Percentiles rank a stretch among this genome's conserved stretches.
Evolutionary conservation across 2,797 vertebrate species (phyloP).

Genomic region (Manis crassicaudata): DNA sequence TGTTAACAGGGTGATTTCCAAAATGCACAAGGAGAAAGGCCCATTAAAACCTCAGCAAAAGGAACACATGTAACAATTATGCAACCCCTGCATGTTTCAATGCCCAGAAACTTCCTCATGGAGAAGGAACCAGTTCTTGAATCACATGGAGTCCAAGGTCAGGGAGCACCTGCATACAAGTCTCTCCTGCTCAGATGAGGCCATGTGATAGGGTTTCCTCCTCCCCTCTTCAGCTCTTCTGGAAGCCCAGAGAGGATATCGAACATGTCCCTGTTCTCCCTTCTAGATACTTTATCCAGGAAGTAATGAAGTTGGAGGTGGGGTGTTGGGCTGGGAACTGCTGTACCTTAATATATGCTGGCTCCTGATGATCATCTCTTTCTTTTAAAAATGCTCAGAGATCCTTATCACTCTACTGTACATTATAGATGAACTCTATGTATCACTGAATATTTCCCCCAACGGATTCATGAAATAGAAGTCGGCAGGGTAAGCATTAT

Average conservation of each 20-base stretch:
- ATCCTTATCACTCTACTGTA: not conserved
- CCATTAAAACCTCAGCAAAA: conserved; percentile 42
- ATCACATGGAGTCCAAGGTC: not conserved
- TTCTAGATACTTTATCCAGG: conserved; percentile 1
- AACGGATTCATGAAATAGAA: not conserved
- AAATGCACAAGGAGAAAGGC: conserved; percentile 2
- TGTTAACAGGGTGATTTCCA: conserved; percentile 59
- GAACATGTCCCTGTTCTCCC: not conserved
- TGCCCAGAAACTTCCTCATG: not conserved
- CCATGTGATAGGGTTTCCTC: not conserved
- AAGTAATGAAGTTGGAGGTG: not conserved
- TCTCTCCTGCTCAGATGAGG: not conserved
- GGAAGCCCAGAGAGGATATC: not conserved
- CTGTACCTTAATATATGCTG: not conserved
- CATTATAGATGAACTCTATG: not conserved
- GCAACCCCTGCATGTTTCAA: not conserved
- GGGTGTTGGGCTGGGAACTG: not conserved
- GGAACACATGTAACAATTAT: conserved; percentile 22
- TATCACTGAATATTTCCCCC: not conserved
- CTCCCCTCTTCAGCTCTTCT: not conserved
- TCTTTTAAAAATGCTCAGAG: not conserved
- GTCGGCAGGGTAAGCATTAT: not conserved
- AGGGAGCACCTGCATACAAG: not conserved
- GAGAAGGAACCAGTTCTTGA: not conserved
- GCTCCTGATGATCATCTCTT: not conserved